Percentiles rank a stretch among this genome's conserved stretches.
These are phyloP conservation scores for Cyprinella venusta DNA, from an alignment of 2,797 vertebrate species.

Conservation along the genomic window DNA sequence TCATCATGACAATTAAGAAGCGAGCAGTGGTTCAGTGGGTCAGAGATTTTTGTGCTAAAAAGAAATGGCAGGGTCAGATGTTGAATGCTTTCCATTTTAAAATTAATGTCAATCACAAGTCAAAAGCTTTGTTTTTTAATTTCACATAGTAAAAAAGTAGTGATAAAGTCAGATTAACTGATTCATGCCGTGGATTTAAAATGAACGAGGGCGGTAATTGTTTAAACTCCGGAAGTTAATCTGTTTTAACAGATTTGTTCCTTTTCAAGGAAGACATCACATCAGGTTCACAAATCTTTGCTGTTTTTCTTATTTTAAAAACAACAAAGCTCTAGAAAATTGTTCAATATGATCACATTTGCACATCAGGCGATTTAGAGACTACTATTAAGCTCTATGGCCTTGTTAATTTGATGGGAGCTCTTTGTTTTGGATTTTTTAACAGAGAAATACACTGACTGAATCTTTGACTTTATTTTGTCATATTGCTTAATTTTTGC, in stretches of 20 bases:
- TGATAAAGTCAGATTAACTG: slow-evolving; percentile 8
- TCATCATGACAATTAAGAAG: slow-evolving; percentile 8
- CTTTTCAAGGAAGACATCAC: background rate
- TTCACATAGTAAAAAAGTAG: slow-evolving; percentile 18
- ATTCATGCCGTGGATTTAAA: slow-evolving; percentile 5
- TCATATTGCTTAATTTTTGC: background rate
- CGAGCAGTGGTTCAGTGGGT: background rate
- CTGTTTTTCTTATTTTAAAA: background rate
- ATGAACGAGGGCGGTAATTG: background rate
- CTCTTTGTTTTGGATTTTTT: slow-evolving; percentile 16
- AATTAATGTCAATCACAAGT: slow-evolving; percentile 14
- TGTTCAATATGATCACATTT: background rate
- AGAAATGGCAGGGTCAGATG: slow-evolving; percentile 20
- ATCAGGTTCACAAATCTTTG: slow-evolving; percentile 3
- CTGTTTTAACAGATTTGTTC: background rate
- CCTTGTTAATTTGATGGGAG: background rate
- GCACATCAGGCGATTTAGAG: slow-evolving; percentile 16
- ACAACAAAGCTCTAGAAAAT: background rate
- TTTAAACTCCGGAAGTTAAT: background rate
- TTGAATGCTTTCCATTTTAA: slow-evolving; percentile 25
- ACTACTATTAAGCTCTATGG: background rate
- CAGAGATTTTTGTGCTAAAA: background rate
- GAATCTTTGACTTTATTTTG: slow-evolving; percentile 25
- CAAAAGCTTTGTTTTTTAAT: slow-evolving; percentile 7
- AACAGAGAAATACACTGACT: slow-evolving; percentile 57